Evolutionary conservation across 2,888 invertebrate species (phyloP), one percentile per base, ranked within the genome.

Genomic region (Leuctra nigra): DNA sequence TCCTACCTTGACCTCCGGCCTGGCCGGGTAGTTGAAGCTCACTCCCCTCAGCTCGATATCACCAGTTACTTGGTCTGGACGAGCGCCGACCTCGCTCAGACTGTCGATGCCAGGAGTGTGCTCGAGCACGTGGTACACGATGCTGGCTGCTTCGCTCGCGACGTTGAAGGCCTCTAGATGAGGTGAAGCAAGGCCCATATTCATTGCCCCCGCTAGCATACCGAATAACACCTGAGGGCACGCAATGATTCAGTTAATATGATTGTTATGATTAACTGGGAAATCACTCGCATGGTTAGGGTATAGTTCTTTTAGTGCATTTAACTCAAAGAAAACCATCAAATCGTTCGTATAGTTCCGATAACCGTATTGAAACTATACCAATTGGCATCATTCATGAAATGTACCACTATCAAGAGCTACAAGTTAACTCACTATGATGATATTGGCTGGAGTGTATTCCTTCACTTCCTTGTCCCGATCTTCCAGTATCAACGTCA

Each of bases 131-230:
- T 77, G 71, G 66, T 81, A 92, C 3, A 92, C 80, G 13, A 79
- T 76, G 1, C 80, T 82, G 0, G 88, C 91, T 0, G 89, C 85
- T 0, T 85, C 87, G 7, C 80, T 73, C 0, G 87, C 89, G n/a
- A 77, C 77, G 1, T 82, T 77, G 66, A 90, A 83, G 0, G 87
- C 80, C 65, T 89, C 88, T 60, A 89, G 72, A 65, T 88, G 87
- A 0, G 87, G 87, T 0, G 85, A 81, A 0, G 86, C 81, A 35
- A 87, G 76, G 0, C 89, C 89, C 60, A 88, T 77, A 66, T 86
- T 87, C 69, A 88, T 86, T 0, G 88, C 86, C 0, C 87, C 88
- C 72, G 84, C 82, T 25, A 89, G 75, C 0, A 89, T 81, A 55
- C 86, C 84, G 72, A 91, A 91, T 72, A 91, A 86, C 29, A 87